These are phyloP conservation scores for Erpornis zantholeuca DNA, from an alignment of 2,113 vertebrate species.

Conservation along the genomic window DNA sequence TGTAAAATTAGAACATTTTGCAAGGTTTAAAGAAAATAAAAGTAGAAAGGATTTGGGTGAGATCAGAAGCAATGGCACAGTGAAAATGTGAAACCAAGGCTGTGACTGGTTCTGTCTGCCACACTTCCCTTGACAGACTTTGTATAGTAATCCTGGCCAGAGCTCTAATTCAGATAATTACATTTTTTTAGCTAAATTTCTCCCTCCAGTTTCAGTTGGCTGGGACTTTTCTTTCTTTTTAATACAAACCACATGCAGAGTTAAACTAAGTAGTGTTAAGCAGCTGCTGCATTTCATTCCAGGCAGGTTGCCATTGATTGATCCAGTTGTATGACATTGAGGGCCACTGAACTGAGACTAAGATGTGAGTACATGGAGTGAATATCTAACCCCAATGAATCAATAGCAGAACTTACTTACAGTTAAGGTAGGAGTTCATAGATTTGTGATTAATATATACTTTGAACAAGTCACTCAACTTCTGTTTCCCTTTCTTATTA, in stretches of 20 bases:
- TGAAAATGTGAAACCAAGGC: neutral
- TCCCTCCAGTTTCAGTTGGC: neutral
- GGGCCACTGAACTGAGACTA: neutral
- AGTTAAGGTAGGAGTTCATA: neutral
- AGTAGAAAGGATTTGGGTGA: neutral
- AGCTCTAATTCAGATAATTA: neutral
- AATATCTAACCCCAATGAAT: neutral
- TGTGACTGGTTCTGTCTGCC: neutral
- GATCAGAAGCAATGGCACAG: neutral
- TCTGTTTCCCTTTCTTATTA: neutral
- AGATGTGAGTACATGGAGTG: neutral
- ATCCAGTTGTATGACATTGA: neutral
- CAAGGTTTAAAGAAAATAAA: neutral
- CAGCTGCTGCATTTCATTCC: neutral
- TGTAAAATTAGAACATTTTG: slow-evolving; percentile 10
- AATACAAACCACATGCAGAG: neutral
- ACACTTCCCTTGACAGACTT: neutral
- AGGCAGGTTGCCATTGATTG: neutral
- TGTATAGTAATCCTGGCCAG: neutral
- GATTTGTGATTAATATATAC: neutral
- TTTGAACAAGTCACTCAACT: neutral
- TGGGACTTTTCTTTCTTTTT: neutral
- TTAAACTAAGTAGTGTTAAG: neutral
- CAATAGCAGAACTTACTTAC: neutral
- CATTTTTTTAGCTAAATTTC: neutral